Base-by-base conservation (phyloP, 2,797 vertebrate genomes). In the Microctenopoma stevenorrisi region DNA sequence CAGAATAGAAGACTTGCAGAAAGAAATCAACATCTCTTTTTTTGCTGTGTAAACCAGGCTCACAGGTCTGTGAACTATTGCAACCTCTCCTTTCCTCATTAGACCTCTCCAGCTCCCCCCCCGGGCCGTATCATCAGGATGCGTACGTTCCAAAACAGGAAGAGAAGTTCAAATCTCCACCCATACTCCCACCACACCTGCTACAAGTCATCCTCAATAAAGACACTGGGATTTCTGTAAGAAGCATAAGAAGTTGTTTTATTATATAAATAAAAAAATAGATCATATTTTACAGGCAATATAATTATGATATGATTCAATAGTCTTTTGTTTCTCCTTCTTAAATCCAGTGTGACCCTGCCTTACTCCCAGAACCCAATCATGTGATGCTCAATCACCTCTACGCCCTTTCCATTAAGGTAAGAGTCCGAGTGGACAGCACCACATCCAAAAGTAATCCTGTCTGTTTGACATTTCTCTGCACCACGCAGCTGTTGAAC, bases 301-400 rank as follows among this genome's bases (percentile, higher is more conserved):
- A 14, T 7, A 38, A 64, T 37, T 1, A 44, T 3, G 52, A 51
- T 28, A 6, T 33, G 25, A 0, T n/a, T 12, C 4, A 54, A 13
- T 0, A 15, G 51, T 15, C 0, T 30, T 0, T 2, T 67, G 26
- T 67, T 47, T 30, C 0, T 2, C 57, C 38, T 79, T 30, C 47
- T 50, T 18, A 15, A 40, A 18, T 61, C 26, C 88, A 99, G 98
- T 99, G 98, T n/a, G 98, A 99, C 50, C 98, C 98, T 0, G 97
- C 98, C 0, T 86, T 99, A 40, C 96, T 99, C 33, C 98, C 98
- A 0, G 98, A 99, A 71, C 98, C 98, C 64, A 99, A 99, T 79
- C 98, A 99, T 0, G 98, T 99, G 60, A 99, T 99, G 98, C 46
- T 99, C 64, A 99, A 99, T 88, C 98, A 99, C 86, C 96, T 99